phyloP scores from a whole-genome alignment of 2,888 invertebrate species.

The Polylopha cassiicola region DNA sequence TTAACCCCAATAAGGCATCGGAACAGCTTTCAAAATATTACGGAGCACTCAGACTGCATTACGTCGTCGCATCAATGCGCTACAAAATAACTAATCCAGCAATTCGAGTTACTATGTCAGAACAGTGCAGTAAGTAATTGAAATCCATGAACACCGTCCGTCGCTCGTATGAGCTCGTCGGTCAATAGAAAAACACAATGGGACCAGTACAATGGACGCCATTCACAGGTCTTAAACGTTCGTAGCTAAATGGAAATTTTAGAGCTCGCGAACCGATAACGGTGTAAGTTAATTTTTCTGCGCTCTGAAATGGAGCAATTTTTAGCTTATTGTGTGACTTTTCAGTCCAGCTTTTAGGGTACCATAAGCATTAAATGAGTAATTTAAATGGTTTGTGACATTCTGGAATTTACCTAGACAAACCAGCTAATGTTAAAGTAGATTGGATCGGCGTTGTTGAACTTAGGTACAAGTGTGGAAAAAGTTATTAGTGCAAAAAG shows the following conservation, averaged over 20 bases:
- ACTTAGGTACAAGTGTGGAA: too few relatives aligned
- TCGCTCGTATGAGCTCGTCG: conserved; percentile 54
- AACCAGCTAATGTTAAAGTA: too few relatives aligned
- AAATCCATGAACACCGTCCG: conserved; percentile 47
- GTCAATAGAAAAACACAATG: conserved; percentile 72
- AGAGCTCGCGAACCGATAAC: conserved; percentile 53
- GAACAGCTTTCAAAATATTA: conserved; percentile 7
- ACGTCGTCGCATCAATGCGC: conserved; percentile 7
- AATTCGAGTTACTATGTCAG: conserved; percentile 51
- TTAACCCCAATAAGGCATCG: not conserved
- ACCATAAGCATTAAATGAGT: too few relatives aligned
- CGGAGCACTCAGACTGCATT: conserved; percentile 18
- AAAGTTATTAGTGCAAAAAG: too few relatives aligned
- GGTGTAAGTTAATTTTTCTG: conserved; percentile 44
- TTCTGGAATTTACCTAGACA: too few relatives aligned
- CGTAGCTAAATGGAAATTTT: conserved; percentile 68
- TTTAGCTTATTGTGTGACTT: conserved; percentile 20
- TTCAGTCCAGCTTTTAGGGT: conserved; percentile 19
- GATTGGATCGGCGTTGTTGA: too few relatives aligned
- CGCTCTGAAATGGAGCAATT: conserved; percentile 20
- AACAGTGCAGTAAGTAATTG: conserved; percentile 54
- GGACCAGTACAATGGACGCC: conserved; percentile 52
- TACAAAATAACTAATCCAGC: conserved; percentile 44
- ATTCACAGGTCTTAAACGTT: conserved; percentile 66
- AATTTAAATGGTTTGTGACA: too few relatives aligned